Evolutionary conservation across 2,113 vertebrate species (phyloP), one percentile per base, ranked within the genome.

Genomic region (Leptobrachium leishanense): DNA sequence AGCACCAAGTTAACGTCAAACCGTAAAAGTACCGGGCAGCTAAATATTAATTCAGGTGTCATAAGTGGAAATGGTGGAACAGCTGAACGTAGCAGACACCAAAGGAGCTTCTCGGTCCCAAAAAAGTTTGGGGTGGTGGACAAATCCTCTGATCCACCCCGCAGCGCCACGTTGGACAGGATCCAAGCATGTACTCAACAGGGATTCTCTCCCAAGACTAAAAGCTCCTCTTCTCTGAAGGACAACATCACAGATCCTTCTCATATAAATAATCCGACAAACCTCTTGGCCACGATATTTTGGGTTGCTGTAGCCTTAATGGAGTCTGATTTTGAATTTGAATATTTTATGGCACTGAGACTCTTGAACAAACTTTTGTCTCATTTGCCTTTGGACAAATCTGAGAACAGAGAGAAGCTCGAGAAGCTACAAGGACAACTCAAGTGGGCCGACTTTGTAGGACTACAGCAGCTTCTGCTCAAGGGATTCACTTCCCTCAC

Each of bases 271-370:
- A 96, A 99, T 77, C 98, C 98, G 0, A 93, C 94, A 59, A 94
- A 95, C 55, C 92, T 99, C 10, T 87, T 99, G 85, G 96, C 97
- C 81, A 99, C 96, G 31, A 94, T 98, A 81, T 99, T 99, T 86
- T 99, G 98, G 98, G 96, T 98, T 79, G 95, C 97, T 0, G 95
- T 98, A 64, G 95, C 98, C 39, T 92, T 99, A 84, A 99, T 99
- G 97, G 98, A 99, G 87, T 99, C 97, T 0, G 98, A 99, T 88
- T 99, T 98, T 89, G 98, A 99, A 87, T 99, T 98, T 87, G 98
- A 99, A 81, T 99, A 99, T 81, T 92, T 98, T 44, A 98, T 99
- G 98, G 95, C 97, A 1, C 87, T 99, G 68, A 88, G 96, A 43
- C 90, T 99, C 6, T 88, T 99, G 82, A 97, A 95, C 85, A 96